phyloP scores from a whole-genome alignment of 2,113 vertebrate genomes.

The Leiothrix lutea region DNA sequence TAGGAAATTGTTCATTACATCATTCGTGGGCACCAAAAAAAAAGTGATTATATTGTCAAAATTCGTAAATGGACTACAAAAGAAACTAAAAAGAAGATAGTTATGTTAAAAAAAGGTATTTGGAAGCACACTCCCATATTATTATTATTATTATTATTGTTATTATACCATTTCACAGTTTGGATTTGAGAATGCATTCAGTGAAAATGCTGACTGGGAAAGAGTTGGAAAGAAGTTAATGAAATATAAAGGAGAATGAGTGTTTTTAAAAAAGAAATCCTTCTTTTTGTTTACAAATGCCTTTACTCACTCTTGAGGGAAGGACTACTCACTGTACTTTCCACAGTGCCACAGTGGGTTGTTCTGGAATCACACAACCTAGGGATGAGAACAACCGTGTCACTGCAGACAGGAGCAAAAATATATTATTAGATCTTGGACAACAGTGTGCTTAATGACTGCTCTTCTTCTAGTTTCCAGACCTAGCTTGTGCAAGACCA shows the following conservation, averaged over 20 bases:
- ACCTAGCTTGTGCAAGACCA: not conserved
- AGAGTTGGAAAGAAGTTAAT: not conserved
- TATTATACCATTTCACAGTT: not conserved
- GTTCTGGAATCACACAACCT: not conserved
- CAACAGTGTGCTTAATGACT: not conserved
- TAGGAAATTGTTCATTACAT: not conserved
- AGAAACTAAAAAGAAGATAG: not conserved
- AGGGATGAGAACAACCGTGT: not conserved
- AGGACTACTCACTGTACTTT: not conserved
- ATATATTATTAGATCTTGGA: not conserved
- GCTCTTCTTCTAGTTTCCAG: not conserved
- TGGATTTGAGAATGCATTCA: not conserved
- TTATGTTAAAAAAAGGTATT: not conserved
- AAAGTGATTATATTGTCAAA: not conserved
- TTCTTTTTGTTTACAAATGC: not conserved
- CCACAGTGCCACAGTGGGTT: accelerated
- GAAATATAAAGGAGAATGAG: not conserved
- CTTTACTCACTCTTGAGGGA: not conserved
- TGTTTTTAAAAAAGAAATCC: not conserved
- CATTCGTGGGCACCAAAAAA: too few relatives aligned
- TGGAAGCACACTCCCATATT: not conserved
- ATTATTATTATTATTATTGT: not conserved
- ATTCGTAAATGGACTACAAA: not conserved
- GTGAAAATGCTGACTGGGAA: not conserved
- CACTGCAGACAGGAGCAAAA: not conserved